Conservation (phyloP, 1,140 invertebrate species). For the Wiebesia pumilae region DNA sequence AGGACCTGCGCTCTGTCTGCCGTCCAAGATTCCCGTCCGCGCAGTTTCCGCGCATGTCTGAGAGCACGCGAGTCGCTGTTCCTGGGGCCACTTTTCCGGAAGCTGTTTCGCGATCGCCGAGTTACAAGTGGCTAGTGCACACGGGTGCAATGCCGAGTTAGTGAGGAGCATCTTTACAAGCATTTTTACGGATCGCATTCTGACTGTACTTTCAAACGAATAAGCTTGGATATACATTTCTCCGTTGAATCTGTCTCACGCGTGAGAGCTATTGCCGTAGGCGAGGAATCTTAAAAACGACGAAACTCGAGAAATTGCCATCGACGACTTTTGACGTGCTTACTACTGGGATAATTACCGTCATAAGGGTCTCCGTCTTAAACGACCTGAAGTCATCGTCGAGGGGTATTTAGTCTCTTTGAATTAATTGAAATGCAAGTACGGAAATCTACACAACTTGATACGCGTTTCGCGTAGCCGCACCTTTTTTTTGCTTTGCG, state of each 20-base stretch:
- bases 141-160: neutral
- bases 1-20: conserved; percentile 64
- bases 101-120: neutral
- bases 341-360: no score
- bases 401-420: no score
- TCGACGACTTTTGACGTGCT: no score
- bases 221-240: neutral
- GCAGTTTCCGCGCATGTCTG: conserved; percentile 40
- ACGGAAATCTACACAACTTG: neutral
- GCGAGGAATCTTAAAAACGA: no score
- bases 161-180: neutral
- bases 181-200: no score
- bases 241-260: no score
- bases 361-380: no score
- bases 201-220: neutral
- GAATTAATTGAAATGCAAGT: no score
- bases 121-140: no score
- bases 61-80: neutral
- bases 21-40: conserved; percentile 31
- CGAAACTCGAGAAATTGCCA: no score
- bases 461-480: neutral
- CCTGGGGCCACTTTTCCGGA: neutral
- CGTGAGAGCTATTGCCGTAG: no score
- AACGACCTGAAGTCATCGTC: no score
- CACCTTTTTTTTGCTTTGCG: neutral